Percentiles rank a stretch among this genome's conserved stretches.
phyloP scores from a whole-genome alignment of 2,888 invertebrate genomes.

The Melanotus villosus region DNA sequence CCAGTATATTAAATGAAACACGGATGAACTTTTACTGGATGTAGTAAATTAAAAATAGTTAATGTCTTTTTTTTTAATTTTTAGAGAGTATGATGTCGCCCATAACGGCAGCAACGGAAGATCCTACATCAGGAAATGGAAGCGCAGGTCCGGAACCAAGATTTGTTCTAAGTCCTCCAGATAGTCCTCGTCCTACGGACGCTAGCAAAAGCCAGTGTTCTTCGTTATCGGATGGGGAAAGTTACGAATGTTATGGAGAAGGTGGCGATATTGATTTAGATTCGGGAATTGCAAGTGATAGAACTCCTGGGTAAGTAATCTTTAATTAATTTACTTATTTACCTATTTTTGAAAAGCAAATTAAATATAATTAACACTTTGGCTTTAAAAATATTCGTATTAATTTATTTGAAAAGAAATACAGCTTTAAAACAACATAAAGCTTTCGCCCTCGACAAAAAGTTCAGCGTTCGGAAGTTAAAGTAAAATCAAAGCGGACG shows the following conservation, averaged over 20 bases:
- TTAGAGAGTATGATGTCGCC: slow-evolving; percentile 60
- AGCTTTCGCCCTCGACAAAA: too few species aligned
- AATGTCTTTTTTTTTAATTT: slow-evolving; percentile 39
- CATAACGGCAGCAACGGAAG: slow-evolving; percentile 54
- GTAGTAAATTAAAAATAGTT: neutral
- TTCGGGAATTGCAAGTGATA: slow-evolving; percentile 59
- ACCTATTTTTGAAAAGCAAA: neutral
- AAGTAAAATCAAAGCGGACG: too few species aligned
- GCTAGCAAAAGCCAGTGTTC: slow-evolving; percentile 68
- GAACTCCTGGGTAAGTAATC: slow-evolving; percentile 52
- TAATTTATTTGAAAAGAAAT: too few species aligned
- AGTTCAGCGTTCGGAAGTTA: too few species aligned
- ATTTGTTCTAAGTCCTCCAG: slow-evolving; percentile 65
- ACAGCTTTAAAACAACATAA: too few species aligned
- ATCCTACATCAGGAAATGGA: slow-evolving; percentile 52
- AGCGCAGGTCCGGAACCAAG: slow-evolving; percentile 65
- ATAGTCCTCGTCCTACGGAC: slow-evolving; percentile 67
- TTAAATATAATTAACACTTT: too few species aligned
- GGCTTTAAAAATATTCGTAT: too few species aligned
- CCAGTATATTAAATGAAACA: too few species aligned
- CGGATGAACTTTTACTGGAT: neutral
- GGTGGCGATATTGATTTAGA: slow-evolving; percentile 72
- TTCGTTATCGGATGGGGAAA: slow-evolving; percentile 83
- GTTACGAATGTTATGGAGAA: slow-evolving; percentile 83
- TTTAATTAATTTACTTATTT: slow-evolving; percentile 50